Evolutionary conservation across 2,888 invertebrate genomes (phyloP).

Genomic region (Anorthoa munda): DNA sequence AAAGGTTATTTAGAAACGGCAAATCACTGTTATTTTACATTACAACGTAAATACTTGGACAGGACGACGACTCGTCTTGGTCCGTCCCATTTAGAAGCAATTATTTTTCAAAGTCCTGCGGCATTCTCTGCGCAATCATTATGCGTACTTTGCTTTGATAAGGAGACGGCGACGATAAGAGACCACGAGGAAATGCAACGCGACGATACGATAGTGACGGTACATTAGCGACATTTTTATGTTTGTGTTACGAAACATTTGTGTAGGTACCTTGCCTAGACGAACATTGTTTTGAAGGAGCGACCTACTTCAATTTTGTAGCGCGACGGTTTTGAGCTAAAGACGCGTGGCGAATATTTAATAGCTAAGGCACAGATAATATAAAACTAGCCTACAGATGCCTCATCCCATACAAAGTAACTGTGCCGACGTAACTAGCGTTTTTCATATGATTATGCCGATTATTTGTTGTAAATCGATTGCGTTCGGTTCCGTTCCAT

Average conservation of each 20-base stretch:
- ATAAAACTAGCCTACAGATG: no score
- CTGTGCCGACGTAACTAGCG: no score
- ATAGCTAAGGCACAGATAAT: constrained; percentile 3
- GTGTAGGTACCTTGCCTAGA: neutral
- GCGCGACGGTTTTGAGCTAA: neutral
- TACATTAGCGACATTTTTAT: constrained; percentile 66
- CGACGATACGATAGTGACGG: constrained; percentile 68
- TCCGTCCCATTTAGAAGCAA: constrained; percentile 48
- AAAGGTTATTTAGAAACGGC: neutral
- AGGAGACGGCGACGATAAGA: constrained; percentile 78
- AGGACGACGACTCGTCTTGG: constrained; percentile 19
- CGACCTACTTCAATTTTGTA: constrained; percentile 17
- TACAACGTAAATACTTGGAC: neutral
- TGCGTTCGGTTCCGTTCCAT: no score
- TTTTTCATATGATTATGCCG: no score
- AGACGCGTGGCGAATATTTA: constrained; percentile 7
- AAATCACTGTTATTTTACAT: neutral
- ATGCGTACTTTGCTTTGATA: constrained; percentile 80
- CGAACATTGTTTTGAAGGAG: constrained; percentile 39
- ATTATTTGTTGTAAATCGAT: no score
- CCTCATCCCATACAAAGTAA: no score
- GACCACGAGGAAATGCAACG: constrained; percentile 81
- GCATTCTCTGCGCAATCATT: constrained; percentile 73
- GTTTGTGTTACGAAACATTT: constrained; percentile 53
- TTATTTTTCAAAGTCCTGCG: constrained; percentile 64